Evolutionary conservation across 2,888 invertebrate species (phyloP), one percentile per base, ranked within the genome.

Genomic region (Chrysomela aeneicollis): DNA sequence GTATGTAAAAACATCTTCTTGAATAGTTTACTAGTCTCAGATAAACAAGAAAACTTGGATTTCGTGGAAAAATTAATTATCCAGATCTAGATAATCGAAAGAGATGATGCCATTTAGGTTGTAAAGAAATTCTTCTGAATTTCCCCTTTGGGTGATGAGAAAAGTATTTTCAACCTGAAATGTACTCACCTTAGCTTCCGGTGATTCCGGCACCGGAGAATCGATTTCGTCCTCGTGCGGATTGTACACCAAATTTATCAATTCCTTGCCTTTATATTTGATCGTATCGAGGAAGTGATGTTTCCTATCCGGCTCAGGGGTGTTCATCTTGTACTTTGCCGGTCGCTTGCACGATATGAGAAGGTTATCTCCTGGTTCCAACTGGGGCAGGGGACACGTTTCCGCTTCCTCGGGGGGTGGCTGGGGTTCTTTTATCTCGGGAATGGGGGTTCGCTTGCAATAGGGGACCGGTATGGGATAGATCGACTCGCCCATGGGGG

Each of bases 321-420:
- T 69, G 17, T 69, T 67, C 26, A 61, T 49, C 64, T 68, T 64
- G 19, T 30, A 32, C 60, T 55, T 64, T 19, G 37, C 59, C 5
- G 63, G 52, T 2, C 37, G 46, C 42, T 55, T 64, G 55, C 59
- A 51, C 19, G 87, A 85, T 52, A 89, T 86, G 0, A 89, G 80
- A 3, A 91, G 80, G 26, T 88, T 85, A 81, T 92, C 91, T 0
- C 89, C 90, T 0, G 89, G 88, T 70, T 87, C 85, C n/a, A 90
- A 71, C 0, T 85, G 83, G 0, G 89, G 88, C 9, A 89, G 71
- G 26, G 82, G 78, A 1, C 74, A 69, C 26, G 78, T 68, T 26
- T 77, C 65, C 21, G 71, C 69, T 71, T 57, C 73, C 66, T 70
- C 74, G 63, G 83, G 79, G 8, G 81, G 47, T 8, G 70, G 55